phyloP scores from a whole-genome alignment of 2,888 invertebrate species.

The Drosophila paramelanica region DNA sequence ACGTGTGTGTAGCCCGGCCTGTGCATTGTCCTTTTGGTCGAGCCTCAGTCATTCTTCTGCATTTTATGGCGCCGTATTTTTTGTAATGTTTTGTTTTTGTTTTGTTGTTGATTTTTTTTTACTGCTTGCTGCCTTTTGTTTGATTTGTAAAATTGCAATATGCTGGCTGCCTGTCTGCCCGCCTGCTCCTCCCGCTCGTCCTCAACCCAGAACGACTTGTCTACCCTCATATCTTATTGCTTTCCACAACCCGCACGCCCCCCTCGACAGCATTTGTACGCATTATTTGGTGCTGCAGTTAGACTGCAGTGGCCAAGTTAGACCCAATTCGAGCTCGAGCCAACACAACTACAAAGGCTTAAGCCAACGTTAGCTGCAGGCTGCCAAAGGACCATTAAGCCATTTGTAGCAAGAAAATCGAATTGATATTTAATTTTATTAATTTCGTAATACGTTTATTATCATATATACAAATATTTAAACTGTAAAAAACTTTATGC shows the following conservation, averaged over 20 bases:
- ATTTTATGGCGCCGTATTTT: constrained; percentile 45
- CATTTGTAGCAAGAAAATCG: background rate
- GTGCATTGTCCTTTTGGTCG: constrained; percentile 79
- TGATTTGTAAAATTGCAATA: constrained; percentile 80
- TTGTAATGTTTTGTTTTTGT: constrained; percentile 20
- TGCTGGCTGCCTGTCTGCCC: constrained; percentile 62
- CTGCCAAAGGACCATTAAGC: background rate
- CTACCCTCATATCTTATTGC: constrained; percentile 23
- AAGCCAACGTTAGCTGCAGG: constrained; percentile 12
- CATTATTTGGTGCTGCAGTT: constrained; percentile 46
- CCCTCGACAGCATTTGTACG: constrained; percentile 40
- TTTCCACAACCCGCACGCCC: background rate
- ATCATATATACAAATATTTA: too few species aligned
- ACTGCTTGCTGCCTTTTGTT: constrained; percentile 71
- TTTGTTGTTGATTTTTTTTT: constrained; percentile 23
- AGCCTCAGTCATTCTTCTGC: constrained; percentile 55
- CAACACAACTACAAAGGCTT: constrained; percentile 1
- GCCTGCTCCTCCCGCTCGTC: background rate
- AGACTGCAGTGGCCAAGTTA: constrained; percentile 48
- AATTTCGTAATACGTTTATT: too few species aligned
- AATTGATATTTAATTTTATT: too few species aligned
- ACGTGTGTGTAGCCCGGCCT: constrained; percentile 37
- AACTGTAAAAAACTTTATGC: too few species aligned
- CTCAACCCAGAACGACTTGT: constrained; percentile 22
- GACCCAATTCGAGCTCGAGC: constrained; percentile 18